Conservation (phyloP, 2,113 vertebrate species). For the Corythornis cristatus region DNA sequence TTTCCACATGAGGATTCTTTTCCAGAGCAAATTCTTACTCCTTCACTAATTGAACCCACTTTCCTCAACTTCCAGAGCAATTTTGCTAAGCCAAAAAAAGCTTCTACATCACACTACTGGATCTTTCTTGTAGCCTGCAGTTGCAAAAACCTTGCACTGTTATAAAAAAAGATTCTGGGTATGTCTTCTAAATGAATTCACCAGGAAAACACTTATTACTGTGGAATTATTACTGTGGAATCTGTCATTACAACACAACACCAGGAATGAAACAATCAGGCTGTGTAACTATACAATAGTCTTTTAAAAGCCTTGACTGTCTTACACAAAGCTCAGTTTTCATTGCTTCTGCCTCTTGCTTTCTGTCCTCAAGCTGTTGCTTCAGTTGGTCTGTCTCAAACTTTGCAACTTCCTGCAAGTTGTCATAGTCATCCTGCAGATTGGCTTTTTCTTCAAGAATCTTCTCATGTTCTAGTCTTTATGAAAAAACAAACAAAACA, state of each 20-base stretch:
- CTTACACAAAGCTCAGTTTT: conserved; percentile 82
- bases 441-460: conserved; percentile 87
- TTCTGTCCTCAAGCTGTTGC: conserved; percentile 81
- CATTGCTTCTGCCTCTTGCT: conserved; percentile 79
- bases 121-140: background rate
- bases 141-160: background rate
- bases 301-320: background rate
- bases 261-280: background rate
- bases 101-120: background rate
- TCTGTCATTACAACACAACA: background rate
- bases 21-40: background rate
- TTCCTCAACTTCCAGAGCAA: background rate
- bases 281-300: background rate
- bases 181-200: background rate
- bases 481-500: background rate
- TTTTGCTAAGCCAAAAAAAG: background rate
- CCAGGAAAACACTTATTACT: background rate
- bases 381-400: conserved; percentile 88
- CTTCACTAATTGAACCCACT: background rate
- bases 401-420: conserved; percentile 89
- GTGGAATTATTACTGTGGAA: background rate
- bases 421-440: conserved; percentile 90
- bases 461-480: conserved; percentile 89
- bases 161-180: background rate
- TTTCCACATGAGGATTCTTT: background rate